Percentiles rank a stretch among this genome's conserved stretches.
Evolutionary conservation across 2,113 vertebrate species (phyloP).

Genomic region (Noturus placidus): DNA sequence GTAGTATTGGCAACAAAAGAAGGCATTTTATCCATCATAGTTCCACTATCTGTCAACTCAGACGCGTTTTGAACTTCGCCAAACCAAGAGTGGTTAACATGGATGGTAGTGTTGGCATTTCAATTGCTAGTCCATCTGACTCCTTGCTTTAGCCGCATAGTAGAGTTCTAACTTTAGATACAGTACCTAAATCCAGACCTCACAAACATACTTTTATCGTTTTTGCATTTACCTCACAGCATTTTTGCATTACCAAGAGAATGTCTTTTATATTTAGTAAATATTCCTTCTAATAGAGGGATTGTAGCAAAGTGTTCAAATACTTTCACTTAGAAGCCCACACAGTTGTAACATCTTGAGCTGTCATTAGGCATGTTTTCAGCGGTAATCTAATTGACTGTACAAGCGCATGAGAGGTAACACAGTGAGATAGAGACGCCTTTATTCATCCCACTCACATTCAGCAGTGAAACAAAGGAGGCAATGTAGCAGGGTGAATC

Average conservation of each 20-base stretch:
- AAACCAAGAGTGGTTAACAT: conserved; percentile 1
- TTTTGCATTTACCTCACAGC: neutral
- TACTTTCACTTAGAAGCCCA: neutral
- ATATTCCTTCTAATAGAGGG: too few relatives aligned
- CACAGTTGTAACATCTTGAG: neutral
- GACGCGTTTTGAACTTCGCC: conserved; percentile 3
- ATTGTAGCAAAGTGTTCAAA: neutral
- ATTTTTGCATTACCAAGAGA: neutral
- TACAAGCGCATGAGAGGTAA: neutral
- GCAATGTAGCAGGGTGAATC: conserved; percentile 49
- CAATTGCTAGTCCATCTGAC: neutral
- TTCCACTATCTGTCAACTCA: neutral
- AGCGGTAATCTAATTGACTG: conserved; percentile 40
- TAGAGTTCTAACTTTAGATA: neutral
- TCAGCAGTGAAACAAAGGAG: conserved; percentile 43
- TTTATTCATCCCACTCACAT: conserved; percentile 37
- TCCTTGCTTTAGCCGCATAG: neutral
- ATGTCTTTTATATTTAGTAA: neutral
- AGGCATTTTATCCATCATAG: neutral
- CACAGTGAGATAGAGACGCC: conserved; percentile 44
- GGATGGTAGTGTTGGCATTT: conserved; percentile 6
- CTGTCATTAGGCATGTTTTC: conserved; percentile 30
- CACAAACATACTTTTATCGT: neutral
- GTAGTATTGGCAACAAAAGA: neutral
- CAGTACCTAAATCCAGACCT: neutral